Evolutionary conservation across 1,140 invertebrate genomes (phyloP), one percentile per base, ranked within the genome.

Genomic region (Colletes latitarsis): DNA sequence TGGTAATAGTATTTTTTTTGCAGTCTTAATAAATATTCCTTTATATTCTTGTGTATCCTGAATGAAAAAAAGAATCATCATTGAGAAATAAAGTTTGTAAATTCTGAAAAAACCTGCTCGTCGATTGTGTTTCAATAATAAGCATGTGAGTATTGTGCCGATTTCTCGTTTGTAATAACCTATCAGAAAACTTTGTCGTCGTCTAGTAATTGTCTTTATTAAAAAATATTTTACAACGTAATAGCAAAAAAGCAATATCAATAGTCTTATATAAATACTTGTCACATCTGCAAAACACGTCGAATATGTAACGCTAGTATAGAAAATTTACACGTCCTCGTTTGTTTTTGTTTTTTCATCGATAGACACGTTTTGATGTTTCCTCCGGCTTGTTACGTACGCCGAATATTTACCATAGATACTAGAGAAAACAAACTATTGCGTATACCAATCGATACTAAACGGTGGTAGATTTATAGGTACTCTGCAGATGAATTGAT

Each of bases 211-310:
- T 46, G 69, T 78, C 67, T 90, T 91, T 92, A 92, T 91, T 91
- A 89, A 82, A 91, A 92, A 92, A 91, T 83, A 85, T 82, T 79
- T 90, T 90, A 91, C 84, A 91, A 81, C 70, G 69, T 87, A 70
- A 87, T 86, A 85, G 84, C 71, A 89, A 88, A 90, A 85, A 63
- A 41, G 60, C 69, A 73, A n/a, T 80, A 75, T 67, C 39, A 9
- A n/a, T 67, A 52, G 3, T 53, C n/a, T 67, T 6, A 15, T 80
- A 62, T 14, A 75, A 75, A 58, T n/a, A 21, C 19, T 43, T 19
- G 4, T 41, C 14, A 6, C n/a, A 17, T 75, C 43, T 53, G 63
- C 46, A 12, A 8, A 60, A 30, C 63, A 62, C 46, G 17, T 43
- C 14, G 30, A 12, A 53, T 63, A 53, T 6, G 15, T 49, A 8